These are phyloP conservation scores for Spilosoma lubricipeda DNA, from an alignment of 2,888 invertebrate species.

Conservation along the genomic window DNA sequence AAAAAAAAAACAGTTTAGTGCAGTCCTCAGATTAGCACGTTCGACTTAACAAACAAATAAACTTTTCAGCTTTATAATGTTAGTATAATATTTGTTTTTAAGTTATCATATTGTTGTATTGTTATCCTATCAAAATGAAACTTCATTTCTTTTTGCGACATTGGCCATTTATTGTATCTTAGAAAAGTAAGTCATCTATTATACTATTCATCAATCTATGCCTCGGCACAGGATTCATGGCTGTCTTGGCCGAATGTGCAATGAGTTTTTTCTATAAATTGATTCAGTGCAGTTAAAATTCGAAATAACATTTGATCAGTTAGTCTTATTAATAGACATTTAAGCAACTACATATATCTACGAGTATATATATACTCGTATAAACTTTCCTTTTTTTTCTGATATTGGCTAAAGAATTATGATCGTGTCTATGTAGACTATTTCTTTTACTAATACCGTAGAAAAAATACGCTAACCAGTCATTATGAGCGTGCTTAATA, in stretches of 20 bases:
- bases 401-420: not conserved
- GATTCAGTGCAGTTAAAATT: not conserved
- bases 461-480: constrained; percentile 14
- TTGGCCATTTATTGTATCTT: not conserved
- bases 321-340: not conserved
- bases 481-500: constrained; percentile 28
- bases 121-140: not conserved
- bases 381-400: not conserved
- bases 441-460: not conserved
- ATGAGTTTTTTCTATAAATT: not conserved
- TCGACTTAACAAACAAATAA: too few species aligned
- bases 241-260: not conserved
- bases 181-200: not conserved
- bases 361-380: too few species aligned
- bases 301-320: not conserved
- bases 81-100: too few species aligned
- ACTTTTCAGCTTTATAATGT: too few species aligned
- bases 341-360: not conserved
- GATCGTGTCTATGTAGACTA: not conserved
- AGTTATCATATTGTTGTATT: not conserved
- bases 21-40: too few species aligned
- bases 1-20: too few species aligned
- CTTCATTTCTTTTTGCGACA: not conserved
- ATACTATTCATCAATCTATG: not conserved
- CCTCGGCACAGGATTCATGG: not conserved